Conservation (phyloP, 2,113 vertebrate genomes). For the Thalassoma bifasciatum region DNA sequence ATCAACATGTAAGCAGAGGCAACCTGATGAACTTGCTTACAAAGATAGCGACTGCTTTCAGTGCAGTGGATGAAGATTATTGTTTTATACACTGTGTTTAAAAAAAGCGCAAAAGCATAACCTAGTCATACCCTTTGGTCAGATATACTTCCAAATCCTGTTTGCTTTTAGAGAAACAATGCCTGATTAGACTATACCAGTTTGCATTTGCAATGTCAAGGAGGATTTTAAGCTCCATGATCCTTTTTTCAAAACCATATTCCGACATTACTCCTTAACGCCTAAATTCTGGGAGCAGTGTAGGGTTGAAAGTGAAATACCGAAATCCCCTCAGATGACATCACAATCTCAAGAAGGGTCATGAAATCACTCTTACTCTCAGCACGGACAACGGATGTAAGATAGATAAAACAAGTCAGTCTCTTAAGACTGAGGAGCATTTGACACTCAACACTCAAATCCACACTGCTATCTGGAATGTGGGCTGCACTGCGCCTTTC, state of each 20-base stretch:
- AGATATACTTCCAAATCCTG: constrained; percentile 22
- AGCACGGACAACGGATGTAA: constrained; percentile 19
- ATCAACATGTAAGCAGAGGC: constrained; percentile 54
- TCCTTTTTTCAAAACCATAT: constrained; percentile 36
- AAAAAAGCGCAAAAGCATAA: constrained; percentile 37
- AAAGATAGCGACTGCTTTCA: constrained; percentile 52
- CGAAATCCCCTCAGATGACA: constrained; percentile 53
- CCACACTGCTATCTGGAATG: constrained; percentile 41
- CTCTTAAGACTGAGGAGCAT: constrained; percentile 17
- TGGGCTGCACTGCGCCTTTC: constrained; percentile 17
- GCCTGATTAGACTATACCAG: constrained; percentile 6
- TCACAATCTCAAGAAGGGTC: constrained; percentile 26
- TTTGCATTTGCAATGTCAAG: constrained; percentile 5
- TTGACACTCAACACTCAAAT: constrained; percentile 34
- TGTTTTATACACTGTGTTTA: constrained; percentile 37
- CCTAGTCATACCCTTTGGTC: constrained; percentile 39
- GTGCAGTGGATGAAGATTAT: constrained; percentile 41
- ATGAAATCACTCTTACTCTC: constrained; percentile 23
- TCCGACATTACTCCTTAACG: constrained; percentile 20
- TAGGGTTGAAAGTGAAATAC: constrained; percentile 39
- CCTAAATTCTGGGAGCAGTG: constrained; percentile 39
- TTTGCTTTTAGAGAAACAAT: not conserved
- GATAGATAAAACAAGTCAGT: constrained; percentile 26
- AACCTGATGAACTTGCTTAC: constrained; percentile 57
- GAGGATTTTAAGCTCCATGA: constrained; percentile 17